These are phyloP conservation scores for Thymelicus sylvestris DNA, from an alignment of 2,888 invertebrate genomes.

Conservation along the genomic window DNA sequence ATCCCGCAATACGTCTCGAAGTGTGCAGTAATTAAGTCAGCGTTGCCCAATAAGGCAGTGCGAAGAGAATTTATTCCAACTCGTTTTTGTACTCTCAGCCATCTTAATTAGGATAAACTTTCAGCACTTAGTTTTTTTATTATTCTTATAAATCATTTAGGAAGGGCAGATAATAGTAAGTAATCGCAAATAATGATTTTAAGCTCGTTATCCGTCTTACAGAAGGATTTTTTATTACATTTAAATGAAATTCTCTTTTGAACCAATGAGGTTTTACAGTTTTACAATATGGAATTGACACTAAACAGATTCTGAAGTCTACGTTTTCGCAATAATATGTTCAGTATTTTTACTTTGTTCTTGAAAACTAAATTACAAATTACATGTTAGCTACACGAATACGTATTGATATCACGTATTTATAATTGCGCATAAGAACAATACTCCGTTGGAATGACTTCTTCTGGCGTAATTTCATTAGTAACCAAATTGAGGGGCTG, in stretches of 20 bases:
- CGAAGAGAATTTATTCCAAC: constrained; percentile 24
- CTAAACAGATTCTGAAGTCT: too few species aligned
- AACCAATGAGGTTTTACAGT: too few species aligned
- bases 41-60: constrained; percentile 21
- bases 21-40: constrained; percentile 31
- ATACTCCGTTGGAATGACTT: constrained; percentile 47
- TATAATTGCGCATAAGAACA: constrained; percentile 16
- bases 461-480: constrained; percentile 56
- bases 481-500: constrained; percentile 63
- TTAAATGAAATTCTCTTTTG: too few species aligned
- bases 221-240: too few species aligned
- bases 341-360: too few species aligned
- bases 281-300: too few species aligned
- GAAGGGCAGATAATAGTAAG: too few species aligned
- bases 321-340: too few species aligned
- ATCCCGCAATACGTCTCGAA: constrained; percentile 10
- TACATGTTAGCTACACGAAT: not conserved
- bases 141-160: not conserved
- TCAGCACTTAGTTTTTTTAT: constrained; percentile 15
- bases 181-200: too few species aligned
- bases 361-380: not conserved
- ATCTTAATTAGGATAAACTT: constrained; percentile 29
- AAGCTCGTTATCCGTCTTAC: too few species aligned
- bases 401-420: constrained; percentile 22
- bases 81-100: constrained; percentile 18